Conservation (phyloP, 1,140 invertebrate species). For the Drosophila miranda region DNA sequence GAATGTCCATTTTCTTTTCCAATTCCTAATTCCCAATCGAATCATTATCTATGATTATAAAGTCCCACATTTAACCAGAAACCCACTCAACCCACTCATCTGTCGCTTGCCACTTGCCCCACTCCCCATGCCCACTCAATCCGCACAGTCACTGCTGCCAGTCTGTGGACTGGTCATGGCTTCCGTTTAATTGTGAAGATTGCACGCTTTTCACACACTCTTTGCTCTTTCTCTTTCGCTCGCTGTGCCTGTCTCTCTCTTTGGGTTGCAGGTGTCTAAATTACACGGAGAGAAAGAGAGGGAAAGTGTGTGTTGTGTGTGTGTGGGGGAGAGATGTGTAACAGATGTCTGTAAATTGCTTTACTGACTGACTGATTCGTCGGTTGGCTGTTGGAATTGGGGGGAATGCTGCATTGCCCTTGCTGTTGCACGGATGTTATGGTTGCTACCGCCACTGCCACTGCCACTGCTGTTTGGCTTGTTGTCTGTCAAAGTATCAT, state of each 20-base stretch:
- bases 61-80: too few species aligned
- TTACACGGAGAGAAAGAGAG: conserved; percentile 9
- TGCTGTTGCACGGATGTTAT: conserved; percentile 13
- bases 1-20: too few species aligned
- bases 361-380: conserved; percentile 71
- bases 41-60: too few species aligned
- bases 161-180: conserved; percentile 34
- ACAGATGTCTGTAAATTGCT: conserved; percentile 77
- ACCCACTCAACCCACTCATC: conserved; percentile 22
- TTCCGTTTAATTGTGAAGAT: conserved; percentile 35
- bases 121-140: not conserved
- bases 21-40: too few species aligned
- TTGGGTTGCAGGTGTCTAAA: conserved; percentile 51
- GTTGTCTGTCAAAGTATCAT: conserved; percentile 68
- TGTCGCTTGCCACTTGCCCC: not conserved
- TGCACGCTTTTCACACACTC: conserved; percentile 22
- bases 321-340: conserved; percentile 23
- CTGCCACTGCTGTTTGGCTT: conserved; percentile 66
- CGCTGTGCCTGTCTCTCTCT: conserved; percentile 9
- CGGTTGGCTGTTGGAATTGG: conserved; percentile 23
- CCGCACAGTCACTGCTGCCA: conserved; percentile 15
- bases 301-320: not conserved
- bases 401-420: conserved; percentile 19
- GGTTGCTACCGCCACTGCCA: too few species aligned
- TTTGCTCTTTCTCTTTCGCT: conserved; percentile 7